Percentiles rank a stretch among this genome's conserved stretches.
phyloP scores from a whole-genome alignment of 2,888 invertebrate genomes.

The Eupeodes luniger region DNA sequence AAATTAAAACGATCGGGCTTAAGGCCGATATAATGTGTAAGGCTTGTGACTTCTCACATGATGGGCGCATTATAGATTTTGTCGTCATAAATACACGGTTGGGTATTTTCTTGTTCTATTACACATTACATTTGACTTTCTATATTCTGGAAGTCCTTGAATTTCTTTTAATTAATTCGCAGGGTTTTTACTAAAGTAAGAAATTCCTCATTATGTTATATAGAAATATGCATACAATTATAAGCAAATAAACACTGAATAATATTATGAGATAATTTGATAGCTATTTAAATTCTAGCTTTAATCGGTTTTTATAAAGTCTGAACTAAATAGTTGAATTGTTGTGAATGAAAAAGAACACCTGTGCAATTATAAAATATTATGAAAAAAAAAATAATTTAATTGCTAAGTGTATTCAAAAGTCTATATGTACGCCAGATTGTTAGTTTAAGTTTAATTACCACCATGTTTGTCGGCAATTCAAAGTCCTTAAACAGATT shows the following conservation, averaged over 20 bases:
- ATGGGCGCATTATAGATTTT: conserved; percentile 26
- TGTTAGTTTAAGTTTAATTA: too few relatives aligned
- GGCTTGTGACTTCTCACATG: conserved; percentile 30
- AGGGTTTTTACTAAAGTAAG: background rate
- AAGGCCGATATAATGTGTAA: conserved; percentile 11
- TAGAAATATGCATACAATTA: background rate
- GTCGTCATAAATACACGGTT: conserved; percentile 21
- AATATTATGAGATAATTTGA: background rate
- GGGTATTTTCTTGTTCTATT: conserved; percentile 1
- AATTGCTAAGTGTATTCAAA: too few relatives aligned
- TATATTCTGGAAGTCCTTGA: conserved; percentile 29
- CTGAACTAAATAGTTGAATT: too few relatives aligned
- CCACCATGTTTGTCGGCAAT: too few relatives aligned
- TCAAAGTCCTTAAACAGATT: too few relatives aligned
- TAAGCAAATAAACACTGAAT: background rate
- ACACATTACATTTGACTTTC: conserved; percentile 21
- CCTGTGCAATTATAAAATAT: too few relatives aligned
- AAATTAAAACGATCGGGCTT: background rate
- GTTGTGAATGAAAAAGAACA: too few relatives aligned
- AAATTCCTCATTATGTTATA: conserved; percentile 19
- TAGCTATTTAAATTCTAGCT: too few relatives aligned
- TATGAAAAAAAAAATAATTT: too few relatives aligned
- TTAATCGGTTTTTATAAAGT: too few relatives aligned
- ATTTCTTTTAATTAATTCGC: conserved; percentile 23
- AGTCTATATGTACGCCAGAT: too few relatives aligned